Evolutionary conservation across 1,140 invertebrate species (phyloP).

Genomic region (Philopotamus ludificatus): DNA sequence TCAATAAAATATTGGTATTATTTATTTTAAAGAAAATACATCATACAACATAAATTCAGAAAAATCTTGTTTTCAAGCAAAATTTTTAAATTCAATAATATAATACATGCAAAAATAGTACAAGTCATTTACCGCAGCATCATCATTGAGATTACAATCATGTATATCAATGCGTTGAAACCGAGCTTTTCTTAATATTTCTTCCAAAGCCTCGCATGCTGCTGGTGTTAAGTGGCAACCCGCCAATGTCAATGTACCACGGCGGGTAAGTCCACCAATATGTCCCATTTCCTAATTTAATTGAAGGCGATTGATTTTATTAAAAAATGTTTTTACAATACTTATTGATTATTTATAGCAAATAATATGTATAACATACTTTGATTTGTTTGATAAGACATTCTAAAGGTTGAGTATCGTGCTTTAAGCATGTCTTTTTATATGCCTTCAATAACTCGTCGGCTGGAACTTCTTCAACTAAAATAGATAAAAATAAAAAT

Average conservation of each 20-base stretch:
- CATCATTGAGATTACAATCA: slow-evolving; percentile 67
- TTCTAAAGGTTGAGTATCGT: slow-evolving; percentile 66
- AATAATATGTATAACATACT: slow-evolving; percentile 42
- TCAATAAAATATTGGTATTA: too few relatives aligned
- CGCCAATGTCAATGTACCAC: slow-evolving; percentile 45
- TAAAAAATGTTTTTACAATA: too few relatives aligned
- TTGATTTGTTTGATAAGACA: slow-evolving; percentile 72
- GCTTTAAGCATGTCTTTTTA: slow-evolving; percentile 67
- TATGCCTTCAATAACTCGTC: slow-evolving; percentile 71
- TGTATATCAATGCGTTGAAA: slow-evolving; percentile 70
- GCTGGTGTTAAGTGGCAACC: slow-evolving; percentile 45
- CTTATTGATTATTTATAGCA: background rate
- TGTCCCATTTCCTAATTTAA: slow-evolving; percentile 21
- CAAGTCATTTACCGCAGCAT: slow-evolving; percentile 54
- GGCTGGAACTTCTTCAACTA: slow-evolving; percentile 40
- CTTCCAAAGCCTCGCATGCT: slow-evolving; percentile 50
- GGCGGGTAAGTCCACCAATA: slow-evolving; percentile 44
- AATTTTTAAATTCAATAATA: slow-evolving; percentile 19
- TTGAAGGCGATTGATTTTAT: background rate
- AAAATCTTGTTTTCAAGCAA: too few relatives aligned
- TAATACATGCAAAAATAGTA: background rate
- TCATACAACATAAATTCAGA: too few relatives aligned
- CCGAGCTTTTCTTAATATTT: slow-evolving; percentile 53
- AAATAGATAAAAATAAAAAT: too few relatives aligned
- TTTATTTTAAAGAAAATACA: too few relatives aligned